Percentiles rank a stretch among this genome's conserved stretches.
These are phyloP conservation scores for Calliphora vomitoria DNA, from an alignment of 2,888 invertebrate species.

Conservation along the genomic window DNA sequence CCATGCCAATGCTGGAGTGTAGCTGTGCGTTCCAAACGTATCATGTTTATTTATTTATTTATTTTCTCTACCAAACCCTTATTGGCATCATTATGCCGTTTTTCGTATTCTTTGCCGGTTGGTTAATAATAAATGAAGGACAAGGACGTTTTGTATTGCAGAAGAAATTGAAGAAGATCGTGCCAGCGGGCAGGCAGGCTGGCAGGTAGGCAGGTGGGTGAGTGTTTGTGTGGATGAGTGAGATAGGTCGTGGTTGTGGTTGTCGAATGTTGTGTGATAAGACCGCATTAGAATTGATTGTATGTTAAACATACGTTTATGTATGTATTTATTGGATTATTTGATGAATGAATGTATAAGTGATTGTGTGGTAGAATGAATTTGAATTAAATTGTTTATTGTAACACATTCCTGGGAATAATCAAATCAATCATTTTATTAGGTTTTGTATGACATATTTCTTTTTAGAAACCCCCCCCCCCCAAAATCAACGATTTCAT, in stretches of 20 bases:
- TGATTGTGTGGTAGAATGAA: background rate
- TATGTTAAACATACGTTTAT: background rate
- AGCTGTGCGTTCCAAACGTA: background rate
- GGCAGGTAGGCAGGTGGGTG: too few species aligned
- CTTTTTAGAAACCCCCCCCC: too few species aligned
- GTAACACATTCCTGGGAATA: background rate
- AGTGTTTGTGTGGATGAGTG: too few species aligned
- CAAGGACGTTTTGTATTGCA: background rate
- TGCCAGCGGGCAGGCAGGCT: background rate
- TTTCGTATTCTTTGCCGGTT: background rate
- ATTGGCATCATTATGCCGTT: slow-evolving; percentile 7
- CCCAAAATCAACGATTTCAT: too few species aligned
- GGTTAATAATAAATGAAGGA: background rate
- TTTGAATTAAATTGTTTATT: slow-evolving; percentile 17
- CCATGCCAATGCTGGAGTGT: background rate
- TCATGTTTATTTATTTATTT: background rate
- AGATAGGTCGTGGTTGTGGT: background rate
- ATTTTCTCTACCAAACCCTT: background rate
- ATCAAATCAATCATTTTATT: slow-evolving; percentile 18
- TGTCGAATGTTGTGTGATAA: background rate
- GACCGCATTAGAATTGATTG: background rate
- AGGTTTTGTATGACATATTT: background rate
- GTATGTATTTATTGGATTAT: background rate
- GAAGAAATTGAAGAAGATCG: background rate
- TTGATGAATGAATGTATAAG: background rate